Evolutionary conservation across 2,797 vertebrate genomes (phyloP), one percentile per base, ranked within the genome.

Genomic region (Anguilla megastoma): DNA sequence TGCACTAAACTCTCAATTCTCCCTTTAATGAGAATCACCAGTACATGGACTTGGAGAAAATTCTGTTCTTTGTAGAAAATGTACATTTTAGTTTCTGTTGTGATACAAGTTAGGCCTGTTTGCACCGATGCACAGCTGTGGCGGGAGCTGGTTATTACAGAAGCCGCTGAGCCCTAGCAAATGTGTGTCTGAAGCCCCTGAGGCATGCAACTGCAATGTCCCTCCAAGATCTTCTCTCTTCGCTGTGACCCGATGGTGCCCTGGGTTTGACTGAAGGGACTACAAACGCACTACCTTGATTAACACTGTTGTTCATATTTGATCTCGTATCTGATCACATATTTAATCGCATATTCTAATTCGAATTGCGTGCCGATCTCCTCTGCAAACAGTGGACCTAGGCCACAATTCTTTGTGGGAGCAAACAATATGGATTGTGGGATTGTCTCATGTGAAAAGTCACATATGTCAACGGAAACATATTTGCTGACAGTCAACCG

Each of bases 281-380:
- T 84, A n/a, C 54, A 84, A 56, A n/a, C 24, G 6, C 27, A n/a
- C 10, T 84, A 33, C 52, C 30, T 56, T 84, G 54, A 84, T 54
- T 33, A 56, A 33, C 83, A 50, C 24, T 24, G 50, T n/a, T 58
- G 83, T 58, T 56, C 54, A 95, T 93, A 91, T 91, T 94, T 92
- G 92, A 94, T 95, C 94, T 93, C 89, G 45, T 89, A 85, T 85
- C 84, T 90, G 90, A 92, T 74, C 30, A 36, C 69, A 90, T 91
- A 90, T 91, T 94, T 92, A 92, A 94, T 95, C 93, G 93, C 89
- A 52, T 89, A 45, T 50, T 82, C 79, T 50, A 82, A 82, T 82
- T 45, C 41, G 10, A 82, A 82, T 41, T 41, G 74, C 50, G 79
- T 33, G 79, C 45, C 50, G 79, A 82, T 48, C 79, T 82, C 79